These are phyloP conservation scores for Lycocerus yunnanus DNA, from an alignment of 2,888 invertebrate species.

Conservation along the genomic window DNA sequence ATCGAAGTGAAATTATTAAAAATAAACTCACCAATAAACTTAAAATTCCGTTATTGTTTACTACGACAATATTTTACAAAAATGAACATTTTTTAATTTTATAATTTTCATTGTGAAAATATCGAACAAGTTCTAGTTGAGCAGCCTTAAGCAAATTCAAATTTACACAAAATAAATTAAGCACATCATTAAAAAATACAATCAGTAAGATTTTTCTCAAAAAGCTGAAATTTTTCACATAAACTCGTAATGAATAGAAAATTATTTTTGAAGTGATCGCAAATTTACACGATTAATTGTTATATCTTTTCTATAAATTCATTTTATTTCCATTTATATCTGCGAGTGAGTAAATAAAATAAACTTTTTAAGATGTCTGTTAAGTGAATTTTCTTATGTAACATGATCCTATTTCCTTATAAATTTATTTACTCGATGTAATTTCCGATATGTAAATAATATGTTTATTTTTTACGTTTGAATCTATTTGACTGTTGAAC, in stretches of 20 bases:
- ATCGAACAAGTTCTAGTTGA: background rate
- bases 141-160: background rate
- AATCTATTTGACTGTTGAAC: background rate
- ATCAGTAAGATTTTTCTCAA: background rate
- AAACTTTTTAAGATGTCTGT: background rate
- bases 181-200: background rate
- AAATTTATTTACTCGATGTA: conserved; percentile 9
- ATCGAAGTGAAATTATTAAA: background rate
- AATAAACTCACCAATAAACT: background rate
- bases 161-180: background rate
- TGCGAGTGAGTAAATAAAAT: conserved; percentile 3
- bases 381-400: conserved; percentile 5
- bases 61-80: background rate
- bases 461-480: background rate
- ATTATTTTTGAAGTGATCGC: background rate
- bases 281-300: background rate
- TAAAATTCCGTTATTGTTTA: background rate
- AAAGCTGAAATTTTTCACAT: background rate
- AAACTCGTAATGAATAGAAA: background rate
- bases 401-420: conserved; percentile 7
- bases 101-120: background rate
- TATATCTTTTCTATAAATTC: background rate
- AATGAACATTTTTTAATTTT: background rate
- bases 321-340: background rate
- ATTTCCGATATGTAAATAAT: background rate